A percentile compares a stretch with the other conserved stretches of the same genome.
These are phyloP conservation scores for Halocynthia aurantium DNA, from an alignment of 23 tunicate genomes.

Conservation along the genomic window DNA sequence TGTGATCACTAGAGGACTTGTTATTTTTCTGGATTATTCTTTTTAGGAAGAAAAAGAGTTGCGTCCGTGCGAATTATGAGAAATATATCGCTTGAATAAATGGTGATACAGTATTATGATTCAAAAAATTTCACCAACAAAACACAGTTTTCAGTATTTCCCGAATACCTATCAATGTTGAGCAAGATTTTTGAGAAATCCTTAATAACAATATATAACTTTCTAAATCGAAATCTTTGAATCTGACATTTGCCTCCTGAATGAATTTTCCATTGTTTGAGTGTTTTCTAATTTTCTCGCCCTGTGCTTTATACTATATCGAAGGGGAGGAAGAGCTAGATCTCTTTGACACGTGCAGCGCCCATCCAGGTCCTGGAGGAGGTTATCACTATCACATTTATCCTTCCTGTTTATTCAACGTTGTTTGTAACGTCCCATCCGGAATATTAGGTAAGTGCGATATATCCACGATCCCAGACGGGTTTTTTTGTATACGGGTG, in stretches of 20 bases:
- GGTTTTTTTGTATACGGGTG: not conserved
- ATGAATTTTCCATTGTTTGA: no score
- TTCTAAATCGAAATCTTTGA: not conserved
- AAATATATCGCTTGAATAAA: no score
- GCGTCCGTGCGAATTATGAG: not conserved
- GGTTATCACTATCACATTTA: slow-evolving; percentile 40
- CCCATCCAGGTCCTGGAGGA: slow-evolving; percentile 22
- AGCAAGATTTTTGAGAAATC: not conserved
- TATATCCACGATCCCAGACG: not conserved
- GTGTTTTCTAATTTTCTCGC: not conserved
- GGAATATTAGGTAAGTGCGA: slow-evolving; percentile 20
- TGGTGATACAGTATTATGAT: no score
- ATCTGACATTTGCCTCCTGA: not conserved
- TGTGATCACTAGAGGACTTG: not conserved
- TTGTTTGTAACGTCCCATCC: slow-evolving; percentile 8
- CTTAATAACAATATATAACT: no score
- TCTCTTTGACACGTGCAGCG: slow-evolving; percentile 43
- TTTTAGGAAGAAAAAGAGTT: not conserved
- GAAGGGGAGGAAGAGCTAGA: slow-evolving; percentile 33
- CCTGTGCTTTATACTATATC: not conserved
- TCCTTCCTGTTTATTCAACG: slow-evolving; percentile 19
- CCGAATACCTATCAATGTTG: not conserved
- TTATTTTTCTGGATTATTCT: not conserved
- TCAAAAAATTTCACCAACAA: no score
- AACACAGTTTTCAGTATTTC: not conserved